These are phyloP conservation scores for Pammene aurita DNA, from an alignment of 2,888 invertebrate genomes.

Conservation along the genomic window DNA sequence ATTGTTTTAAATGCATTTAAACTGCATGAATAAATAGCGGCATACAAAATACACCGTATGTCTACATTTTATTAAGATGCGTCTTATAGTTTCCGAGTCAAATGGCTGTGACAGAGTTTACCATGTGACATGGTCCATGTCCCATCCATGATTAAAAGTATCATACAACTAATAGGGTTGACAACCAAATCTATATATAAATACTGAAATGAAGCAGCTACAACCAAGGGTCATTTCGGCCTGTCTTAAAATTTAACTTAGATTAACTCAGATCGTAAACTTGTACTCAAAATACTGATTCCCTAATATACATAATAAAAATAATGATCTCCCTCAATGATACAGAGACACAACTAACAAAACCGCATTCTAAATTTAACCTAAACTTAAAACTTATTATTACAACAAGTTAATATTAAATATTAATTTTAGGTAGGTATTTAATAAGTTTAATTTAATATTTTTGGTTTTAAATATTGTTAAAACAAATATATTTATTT, in stretches of 20 bases:
- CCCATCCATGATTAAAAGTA: slow-evolving; percentile 12
- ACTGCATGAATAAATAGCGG: no score
- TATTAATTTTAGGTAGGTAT: no score
- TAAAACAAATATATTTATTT: no score
- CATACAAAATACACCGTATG: no score
- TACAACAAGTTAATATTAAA: neutral
- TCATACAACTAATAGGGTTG: neutral
- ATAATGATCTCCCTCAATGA: neutral
- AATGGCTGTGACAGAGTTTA: no score
- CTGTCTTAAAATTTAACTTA: slow-evolving; percentile 50
- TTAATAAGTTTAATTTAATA: no score
- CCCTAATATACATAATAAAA: slow-evolving; percentile 17
- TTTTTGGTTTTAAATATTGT: no score
- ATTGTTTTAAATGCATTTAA: no score
- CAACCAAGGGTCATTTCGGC: slow-evolving; percentile 69
- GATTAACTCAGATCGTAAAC: slow-evolving; percentile 44
- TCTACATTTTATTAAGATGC: no score
- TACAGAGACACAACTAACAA: neutral
- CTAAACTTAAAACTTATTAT: neutral
- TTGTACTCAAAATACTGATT: slow-evolving; percentile 40
- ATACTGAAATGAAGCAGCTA: slow-evolving; percentile 50
- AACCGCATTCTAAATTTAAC: neutral
- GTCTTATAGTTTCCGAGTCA: no score
- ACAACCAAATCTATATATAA: slow-evolving; percentile 17
- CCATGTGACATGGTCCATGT: neutral